Conservation (phyloP, 2,888 invertebrate genomes). For the Trachelus troglodyta region DNA sequence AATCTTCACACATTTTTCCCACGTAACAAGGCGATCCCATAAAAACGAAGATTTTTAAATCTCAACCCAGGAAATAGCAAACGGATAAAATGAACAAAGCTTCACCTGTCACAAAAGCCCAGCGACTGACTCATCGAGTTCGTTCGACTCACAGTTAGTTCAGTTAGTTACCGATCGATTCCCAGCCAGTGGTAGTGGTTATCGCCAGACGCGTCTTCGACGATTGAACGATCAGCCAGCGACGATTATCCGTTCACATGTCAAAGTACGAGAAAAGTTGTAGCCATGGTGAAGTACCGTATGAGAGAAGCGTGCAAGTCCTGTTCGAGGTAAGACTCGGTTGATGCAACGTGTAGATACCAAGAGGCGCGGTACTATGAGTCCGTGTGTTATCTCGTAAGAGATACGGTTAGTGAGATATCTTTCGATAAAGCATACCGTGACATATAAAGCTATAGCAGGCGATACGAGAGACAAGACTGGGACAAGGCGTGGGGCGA, state of each 20-base stretch:
- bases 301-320: background rate
- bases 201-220: background rate
- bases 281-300: background rate
- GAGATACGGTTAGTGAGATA: constrained; percentile 53
- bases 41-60: background rate
- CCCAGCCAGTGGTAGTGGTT: background rate
- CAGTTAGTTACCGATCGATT: background rate
- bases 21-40: background rate
- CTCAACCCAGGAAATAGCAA: background rate
- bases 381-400: constrained; percentile 49
- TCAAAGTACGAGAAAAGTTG: background rate
- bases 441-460: background rate
- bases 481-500: background rate
- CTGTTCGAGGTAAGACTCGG: constrained; percentile 14
- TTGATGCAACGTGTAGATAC: constrained; percentile 17
- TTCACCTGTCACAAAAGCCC: background rate
- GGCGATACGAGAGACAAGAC: background rate
- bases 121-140: background rate
- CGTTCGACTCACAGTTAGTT: background rate
- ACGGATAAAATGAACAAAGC: background rate
- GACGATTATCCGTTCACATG: background rate
- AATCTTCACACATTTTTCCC: background rate
- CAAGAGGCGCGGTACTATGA: constrained; percentile 47
- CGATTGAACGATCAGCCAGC: background rate
- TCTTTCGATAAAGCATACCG: constrained; percentile 46